Conservation (phyloP, 2,888 invertebrate genomes). For the Brachyptera putata region DNA sequence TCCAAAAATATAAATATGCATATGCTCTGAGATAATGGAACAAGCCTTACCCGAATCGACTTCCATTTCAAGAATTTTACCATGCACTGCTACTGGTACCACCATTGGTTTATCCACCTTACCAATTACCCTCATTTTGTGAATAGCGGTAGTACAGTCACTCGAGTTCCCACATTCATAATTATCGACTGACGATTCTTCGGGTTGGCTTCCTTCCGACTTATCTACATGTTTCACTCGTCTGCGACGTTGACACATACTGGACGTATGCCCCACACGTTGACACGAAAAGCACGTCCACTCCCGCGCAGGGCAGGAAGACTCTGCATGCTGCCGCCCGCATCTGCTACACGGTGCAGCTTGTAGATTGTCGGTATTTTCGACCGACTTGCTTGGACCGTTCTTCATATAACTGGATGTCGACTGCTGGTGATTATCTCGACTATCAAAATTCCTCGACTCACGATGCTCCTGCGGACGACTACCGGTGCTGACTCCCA, state of each 20-base stretch:
- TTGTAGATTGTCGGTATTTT: too few species aligned
- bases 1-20: too few species aligned
- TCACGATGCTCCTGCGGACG: too few species aligned
- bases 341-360: too few species aligned
- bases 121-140: background rate
- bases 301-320: background rate
- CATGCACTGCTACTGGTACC: background rate
- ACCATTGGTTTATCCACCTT: background rate
- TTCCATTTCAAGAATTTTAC: background rate
- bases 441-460: too few species aligned
- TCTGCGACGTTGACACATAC: background rate
- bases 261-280: background rate
- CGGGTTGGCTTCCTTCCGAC: too few species aligned
- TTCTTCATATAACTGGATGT: too few species aligned
- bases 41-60: background rate
- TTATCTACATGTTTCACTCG: background rate
- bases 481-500: too few species aligned
- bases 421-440: too few species aligned
- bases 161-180: background rate
- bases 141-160: background rate
- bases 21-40: background rate
- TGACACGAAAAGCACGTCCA: background rate
- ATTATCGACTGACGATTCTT: background rate
- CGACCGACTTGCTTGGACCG: too few species aligned
- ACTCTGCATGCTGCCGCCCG: too few species aligned